Evolutionary conservation across 1,140 invertebrate genomes (phyloP).

Genomic region (Zaprionus vittiger): DNA sequence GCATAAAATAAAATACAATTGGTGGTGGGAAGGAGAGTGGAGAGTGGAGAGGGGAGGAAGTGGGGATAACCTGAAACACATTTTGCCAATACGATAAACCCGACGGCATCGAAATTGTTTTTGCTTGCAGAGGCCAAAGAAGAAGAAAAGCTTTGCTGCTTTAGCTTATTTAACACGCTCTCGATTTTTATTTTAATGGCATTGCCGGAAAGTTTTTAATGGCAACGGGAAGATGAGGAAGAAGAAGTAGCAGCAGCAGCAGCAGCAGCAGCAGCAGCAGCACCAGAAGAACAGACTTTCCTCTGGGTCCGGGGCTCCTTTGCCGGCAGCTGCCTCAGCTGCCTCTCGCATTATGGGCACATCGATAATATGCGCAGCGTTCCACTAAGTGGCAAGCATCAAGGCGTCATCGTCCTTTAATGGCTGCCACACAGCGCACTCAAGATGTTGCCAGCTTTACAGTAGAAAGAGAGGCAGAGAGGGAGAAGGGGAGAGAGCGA

Average conservation of each 20-base stretch:
- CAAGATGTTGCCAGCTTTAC: conserved; percentile 40
- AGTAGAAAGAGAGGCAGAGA: neutral
- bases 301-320: neutral
- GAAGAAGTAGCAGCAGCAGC: neutral
- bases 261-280: conserved; percentile 23
- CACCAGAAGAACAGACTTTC: conserved; percentile 10
- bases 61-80: conserved; percentile 41
- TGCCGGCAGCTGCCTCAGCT: conserved; percentile 1
- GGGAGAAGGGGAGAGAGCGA: neutral
- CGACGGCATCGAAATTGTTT: conserved; percentile 59
- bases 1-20: conserved; percentile 46
- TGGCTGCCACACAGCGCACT: conserved; percentile 43
- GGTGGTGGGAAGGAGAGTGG: neutral
- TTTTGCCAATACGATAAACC: conserved; percentile 58
- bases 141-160: conserved; percentile 7
- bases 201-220: conserved; percentile 66
- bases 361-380: conserved; percentile 47
- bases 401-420: conserved; percentile 40
- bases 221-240: conserved; percentile 21
- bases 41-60: neutral
- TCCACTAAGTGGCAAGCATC: conserved; percentile 43
- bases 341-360: conserved; percentile 36
- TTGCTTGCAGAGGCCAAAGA: conserved; percentile 11
- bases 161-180: conserved; percentile 70
- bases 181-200: conserved; percentile 80